Evolutionary conservation across 2,113 vertebrate species (phyloP).

Genomic region (Saccopteryx bilineata): DNA sequence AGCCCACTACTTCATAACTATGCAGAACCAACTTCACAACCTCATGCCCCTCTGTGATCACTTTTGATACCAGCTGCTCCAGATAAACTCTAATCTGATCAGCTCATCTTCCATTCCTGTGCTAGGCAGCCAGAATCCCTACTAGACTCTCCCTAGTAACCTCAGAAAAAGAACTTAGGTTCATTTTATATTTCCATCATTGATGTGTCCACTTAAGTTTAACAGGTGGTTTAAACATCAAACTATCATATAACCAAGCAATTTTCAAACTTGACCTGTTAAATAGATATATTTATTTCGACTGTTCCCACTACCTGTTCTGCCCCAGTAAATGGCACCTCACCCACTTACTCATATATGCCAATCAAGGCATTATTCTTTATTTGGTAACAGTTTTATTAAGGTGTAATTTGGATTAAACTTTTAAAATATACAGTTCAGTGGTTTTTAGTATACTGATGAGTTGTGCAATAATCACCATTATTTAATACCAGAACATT

Average conservation of each 20-base stretch:
- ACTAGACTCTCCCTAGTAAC: neutral
- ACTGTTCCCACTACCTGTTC: neutral
- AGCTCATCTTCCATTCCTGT: neutral
- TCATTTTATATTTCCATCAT: neutral
- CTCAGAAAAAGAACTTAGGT: neutral
- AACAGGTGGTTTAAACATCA: neutral
- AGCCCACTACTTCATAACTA: neutral
- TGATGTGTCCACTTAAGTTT: neutral
- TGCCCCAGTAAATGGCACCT: neutral
- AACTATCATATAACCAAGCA: too few relatives aligned
- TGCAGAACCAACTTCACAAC: neutral
- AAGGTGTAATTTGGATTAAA: neutral
- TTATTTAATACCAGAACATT: neutral
- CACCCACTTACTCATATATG: neutral
- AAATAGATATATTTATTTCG: constrained; percentile 16
- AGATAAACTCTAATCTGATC: neutral
- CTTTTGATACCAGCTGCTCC: neutral
- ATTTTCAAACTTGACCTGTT: neutral
- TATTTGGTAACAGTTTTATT: neutral
- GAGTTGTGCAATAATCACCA: neutral
- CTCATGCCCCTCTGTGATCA: neutral
- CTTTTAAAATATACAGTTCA: neutral
- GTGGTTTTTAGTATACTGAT: neutral
- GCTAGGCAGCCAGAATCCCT: neutral
- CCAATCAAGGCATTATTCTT: neutral